These are phyloP conservation scores for Sebastes diploproa DNA, from an alignment of 2,797 vertebrate species.

Conservation along the genomic window DNA sequence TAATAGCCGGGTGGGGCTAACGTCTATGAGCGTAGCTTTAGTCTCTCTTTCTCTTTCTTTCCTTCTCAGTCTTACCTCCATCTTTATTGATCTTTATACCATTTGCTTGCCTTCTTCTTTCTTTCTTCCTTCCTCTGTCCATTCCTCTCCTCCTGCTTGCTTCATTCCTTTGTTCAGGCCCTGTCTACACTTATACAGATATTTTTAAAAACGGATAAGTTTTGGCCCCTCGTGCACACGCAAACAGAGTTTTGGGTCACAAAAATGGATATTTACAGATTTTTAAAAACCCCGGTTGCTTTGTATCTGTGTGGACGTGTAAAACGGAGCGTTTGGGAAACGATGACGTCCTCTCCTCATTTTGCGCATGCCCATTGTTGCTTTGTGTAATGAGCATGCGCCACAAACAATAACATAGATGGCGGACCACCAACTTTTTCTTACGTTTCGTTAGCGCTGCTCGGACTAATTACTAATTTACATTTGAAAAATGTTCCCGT, in stretches of 20 bases:
- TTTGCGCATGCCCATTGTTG: no score
- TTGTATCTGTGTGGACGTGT: no score
- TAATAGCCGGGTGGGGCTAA: conserved; percentile 1
- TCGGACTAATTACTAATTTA: no score
- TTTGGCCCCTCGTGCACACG: fast-evolving
- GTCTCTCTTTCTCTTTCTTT: not conserved
- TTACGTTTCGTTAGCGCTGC: no score
- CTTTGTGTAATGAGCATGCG: no score
- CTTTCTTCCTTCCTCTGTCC: fast-evolving
- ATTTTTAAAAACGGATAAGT: not conserved
- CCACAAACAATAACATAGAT: no score
- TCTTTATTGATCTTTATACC: not conserved
- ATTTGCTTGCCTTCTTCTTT: not conserved
- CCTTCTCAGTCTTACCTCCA: not conserved
- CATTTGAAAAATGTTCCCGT: no score
- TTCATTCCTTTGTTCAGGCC: not conserved
- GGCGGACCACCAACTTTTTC: fast-evolving
- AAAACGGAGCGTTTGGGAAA: no score
- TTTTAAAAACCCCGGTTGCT: no score
- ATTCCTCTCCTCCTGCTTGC: not conserved
- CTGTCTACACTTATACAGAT: not conserved
- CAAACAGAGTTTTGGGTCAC: no score
- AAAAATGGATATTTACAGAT: no score
- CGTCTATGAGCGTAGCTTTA: not conserved
- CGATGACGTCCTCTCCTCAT: no score